Evolutionary conservation across 2,113 vertebrate species (phyloP), one percentile per base, ranked within the genome.

Genomic region (Vanacampus margaritifer): DNA sequence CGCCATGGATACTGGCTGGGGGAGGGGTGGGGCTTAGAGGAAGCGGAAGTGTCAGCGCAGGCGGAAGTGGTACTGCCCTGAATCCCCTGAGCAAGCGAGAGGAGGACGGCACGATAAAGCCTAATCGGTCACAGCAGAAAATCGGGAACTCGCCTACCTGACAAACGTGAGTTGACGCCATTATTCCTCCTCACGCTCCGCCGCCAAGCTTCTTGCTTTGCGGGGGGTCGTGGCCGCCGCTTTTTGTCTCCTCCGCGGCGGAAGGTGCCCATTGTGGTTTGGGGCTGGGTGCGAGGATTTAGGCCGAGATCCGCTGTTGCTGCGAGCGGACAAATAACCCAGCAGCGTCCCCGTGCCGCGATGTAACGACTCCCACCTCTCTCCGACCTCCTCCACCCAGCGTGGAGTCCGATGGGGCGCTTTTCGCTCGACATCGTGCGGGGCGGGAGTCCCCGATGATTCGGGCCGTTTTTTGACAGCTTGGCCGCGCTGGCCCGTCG

Each of bases 21-120:
- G 87, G 85, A 89, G 88, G 88, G 91, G 78, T 89, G 87, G 84
- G 88, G 84, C 65, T 90, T 88, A 84, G 86, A 91, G 92, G 90
- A 93, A 92, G 92, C 92, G 92, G 92, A 93, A 93, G 91, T 92
- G 88, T 91, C 88, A 91, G 87, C 87, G 83, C 86, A 88, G 89
- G 87, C 91, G 92, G 92, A 93, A 92, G 92, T 91, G 91, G 92
- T 90, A 89, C 89, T 91, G 90, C 92, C 92, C 92, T 92, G 92
- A 93, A 91, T 82, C 91, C 87, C 88, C 85, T 84, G 88, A 92
- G 86, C 90, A 90, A 32, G 85, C 89, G 79, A 91, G 85, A 89
- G 87, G 92, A 93, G 91, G 89, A 92, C 92, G 85, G 89, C 86
- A 88, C 81, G 84, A 89, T 76, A 64, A 87, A 89, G 84, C 85